These are phyloP conservation scores for Xestia xanthographa DNA, from an alignment of 2,888 invertebrate genomes.

Conservation along the genomic window DNA sequence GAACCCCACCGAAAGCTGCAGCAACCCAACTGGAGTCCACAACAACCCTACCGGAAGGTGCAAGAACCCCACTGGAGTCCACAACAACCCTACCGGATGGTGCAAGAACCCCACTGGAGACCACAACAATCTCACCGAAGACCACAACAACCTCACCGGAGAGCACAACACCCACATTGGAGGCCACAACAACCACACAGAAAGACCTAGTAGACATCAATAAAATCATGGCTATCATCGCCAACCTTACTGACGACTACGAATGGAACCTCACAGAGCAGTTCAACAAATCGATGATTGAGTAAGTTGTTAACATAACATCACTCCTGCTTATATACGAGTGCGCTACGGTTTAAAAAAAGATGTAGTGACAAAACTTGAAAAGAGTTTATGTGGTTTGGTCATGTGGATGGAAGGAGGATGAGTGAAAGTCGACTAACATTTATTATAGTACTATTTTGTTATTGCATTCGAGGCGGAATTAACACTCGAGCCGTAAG, in stretches of 20 bases:
- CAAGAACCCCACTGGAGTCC: no score
- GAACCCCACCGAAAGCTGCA: no score
- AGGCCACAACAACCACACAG: background rate
- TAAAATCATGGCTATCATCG: conserved; percentile 36
- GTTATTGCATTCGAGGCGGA: no score
- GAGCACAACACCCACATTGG: no score
- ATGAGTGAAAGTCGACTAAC: background rate
- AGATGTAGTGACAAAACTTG: background rate
- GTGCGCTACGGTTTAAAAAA: background rate
- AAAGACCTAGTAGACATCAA: conserved; percentile 21
- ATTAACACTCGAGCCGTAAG: no score
- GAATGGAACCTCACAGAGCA: conserved; percentile 73
- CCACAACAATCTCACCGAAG: no score
- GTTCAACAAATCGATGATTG: conserved; percentile 72
- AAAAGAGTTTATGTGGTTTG: background rate
- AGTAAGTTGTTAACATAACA: conserved; percentile 39
- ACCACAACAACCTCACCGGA: no score
- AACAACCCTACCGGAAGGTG: no score
- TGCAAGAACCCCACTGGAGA: no score
- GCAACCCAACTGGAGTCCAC: no score
- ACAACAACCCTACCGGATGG: no score
- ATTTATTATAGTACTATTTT: no score
- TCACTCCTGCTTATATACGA: background rate
- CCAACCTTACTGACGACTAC: conserved; percentile 68
- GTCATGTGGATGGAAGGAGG: background rate